Evolutionary conservation across 2,797 vertebrate species (phyloP).

Genomic region (Pseudomugil tenellus): DNA sequence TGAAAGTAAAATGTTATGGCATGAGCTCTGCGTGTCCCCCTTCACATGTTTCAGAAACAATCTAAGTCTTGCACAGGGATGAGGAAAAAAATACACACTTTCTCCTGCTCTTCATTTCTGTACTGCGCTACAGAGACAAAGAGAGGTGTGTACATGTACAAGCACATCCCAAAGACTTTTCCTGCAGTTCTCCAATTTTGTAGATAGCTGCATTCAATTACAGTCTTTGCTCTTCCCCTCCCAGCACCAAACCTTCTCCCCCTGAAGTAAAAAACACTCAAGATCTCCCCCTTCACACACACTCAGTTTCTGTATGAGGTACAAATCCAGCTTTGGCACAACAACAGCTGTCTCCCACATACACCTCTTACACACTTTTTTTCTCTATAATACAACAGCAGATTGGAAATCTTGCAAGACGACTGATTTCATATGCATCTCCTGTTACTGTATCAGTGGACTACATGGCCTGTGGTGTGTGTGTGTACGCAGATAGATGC

Average conservation of each 20-base stretch:
- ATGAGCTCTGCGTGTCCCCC: slow-evolving; percentile 23
- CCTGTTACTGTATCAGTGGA: slow-evolving; percentile 22
- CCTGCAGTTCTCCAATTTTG: slow-evolving; percentile 46
- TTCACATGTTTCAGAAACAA: slow-evolving; percentile 38
- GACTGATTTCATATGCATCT: slow-evolving; percentile 20
- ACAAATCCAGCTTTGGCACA: slow-evolving; percentile 58
- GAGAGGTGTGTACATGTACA: slow-evolving; percentile 17
- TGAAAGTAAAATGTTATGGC: slow-evolving; percentile 58
- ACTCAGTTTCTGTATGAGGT: slow-evolving; percentile 56
- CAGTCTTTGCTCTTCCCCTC: slow-evolving; percentile 46
- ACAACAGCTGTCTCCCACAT: slow-evolving; percentile 60
- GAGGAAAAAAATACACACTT: slow-evolving; percentile 35
- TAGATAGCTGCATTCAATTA: slow-evolving; percentile 72
- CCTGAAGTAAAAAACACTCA: slow-evolving; percentile 54
- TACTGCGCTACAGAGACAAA: slow-evolving; percentile 21
- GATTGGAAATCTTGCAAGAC: slow-evolving; percentile 33
- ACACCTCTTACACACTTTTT: slow-evolving; percentile 33
- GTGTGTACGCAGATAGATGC: slow-evolving; percentile 16
- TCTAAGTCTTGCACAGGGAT: slow-evolving; percentile 24
- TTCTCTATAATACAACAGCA: slow-evolving; percentile 36
- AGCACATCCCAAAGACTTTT: slow-evolving; percentile 42
- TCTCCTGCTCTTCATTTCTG: slow-evolving; percentile 26
- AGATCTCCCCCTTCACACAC: slow-evolving; percentile 62
- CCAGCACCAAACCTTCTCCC: slow-evolving; percentile 51
- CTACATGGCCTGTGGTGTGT: slow-evolving; percentile 1